Evolutionary conservation across 2,113 vertebrate genomes (phyloP).

Genomic region (Dascyllus trimaculatus): DNA sequence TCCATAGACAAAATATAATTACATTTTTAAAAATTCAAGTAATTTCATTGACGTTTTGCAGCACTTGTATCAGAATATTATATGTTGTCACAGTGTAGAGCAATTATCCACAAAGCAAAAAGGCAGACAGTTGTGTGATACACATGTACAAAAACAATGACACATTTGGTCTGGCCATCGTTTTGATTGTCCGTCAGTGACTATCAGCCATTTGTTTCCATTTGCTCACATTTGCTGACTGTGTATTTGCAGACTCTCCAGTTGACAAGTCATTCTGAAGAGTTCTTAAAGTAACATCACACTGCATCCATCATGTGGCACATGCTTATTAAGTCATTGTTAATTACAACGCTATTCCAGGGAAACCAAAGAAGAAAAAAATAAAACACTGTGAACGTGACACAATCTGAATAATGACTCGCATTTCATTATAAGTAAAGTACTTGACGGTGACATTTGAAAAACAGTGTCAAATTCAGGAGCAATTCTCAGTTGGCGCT

Average conservation of each 20-base stretch:
- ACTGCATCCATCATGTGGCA: slow-evolving; percentile 42
- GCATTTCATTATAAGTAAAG: slow-evolving; percentile 65
- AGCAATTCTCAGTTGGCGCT: slow-evolving; percentile 73
- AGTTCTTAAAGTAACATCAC: slow-evolving; percentile 37
- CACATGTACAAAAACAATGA: slow-evolving; percentile 20
- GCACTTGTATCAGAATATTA: neutral
- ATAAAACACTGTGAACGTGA: slow-evolving; percentile 34
- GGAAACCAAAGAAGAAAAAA: slow-evolving; percentile 28
- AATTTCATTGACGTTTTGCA: neutral
- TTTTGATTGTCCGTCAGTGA: slow-evolving; percentile 23
- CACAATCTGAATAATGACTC: slow-evolving; percentile 70
- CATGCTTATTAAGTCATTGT: slow-evolving; percentile 61
- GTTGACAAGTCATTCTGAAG: slow-evolving; percentile 49
- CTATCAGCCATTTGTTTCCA: slow-evolving; percentile 21
- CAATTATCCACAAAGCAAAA: slow-evolving; percentile 17
- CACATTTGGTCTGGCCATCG: neutral
- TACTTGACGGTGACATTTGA: slow-evolving; percentile 79
- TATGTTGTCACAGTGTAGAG: slow-evolving; percentile 2
- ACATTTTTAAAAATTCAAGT: neutral
- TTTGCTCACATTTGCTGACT: slow-evolving; percentile 22
- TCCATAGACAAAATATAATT: neutral
- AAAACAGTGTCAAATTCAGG: slow-evolving; percentile 79
- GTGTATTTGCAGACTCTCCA: slow-evolving; percentile 15
- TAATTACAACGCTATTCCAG: slow-evolving; percentile 53
- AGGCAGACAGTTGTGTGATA: slow-evolving; percentile 27